Base-by-base conservation (phyloP, 2,797 vertebrate species). In the Momotus momota region DNA sequence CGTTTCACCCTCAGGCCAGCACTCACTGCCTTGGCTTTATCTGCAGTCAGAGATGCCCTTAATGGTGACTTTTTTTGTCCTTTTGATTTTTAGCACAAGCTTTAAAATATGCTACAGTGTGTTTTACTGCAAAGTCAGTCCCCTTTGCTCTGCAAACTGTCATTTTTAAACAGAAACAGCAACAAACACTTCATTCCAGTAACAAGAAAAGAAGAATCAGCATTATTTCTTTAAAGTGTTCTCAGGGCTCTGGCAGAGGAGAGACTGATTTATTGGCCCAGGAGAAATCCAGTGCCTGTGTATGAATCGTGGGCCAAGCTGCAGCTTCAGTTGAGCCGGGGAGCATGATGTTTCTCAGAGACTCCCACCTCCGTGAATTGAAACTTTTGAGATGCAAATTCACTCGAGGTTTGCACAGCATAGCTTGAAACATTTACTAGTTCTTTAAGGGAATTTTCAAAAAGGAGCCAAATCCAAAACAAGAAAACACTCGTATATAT, bases 191-290 rank as follows among this genome's bases (percentile, higher is more conserved):
- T 86, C 64, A 43, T 82, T 86, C 25, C 70, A 81, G 45, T 52
- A 71, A 48, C 22, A 48, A 88, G 78, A 88, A 93, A 58, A 61
- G 62, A 81, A 40, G 70, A 65, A 84, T 88, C 86, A 93, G 81
- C 64, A 29, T 90, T 93, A 23, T 90, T 94, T 95, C 62, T 88
- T 83, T 48, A 21, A 54, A 51, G 38, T 15, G 5, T 38, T 90
- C 55, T 65, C 16, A 5, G 40, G 86, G 48, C 54, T 71, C 57
- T 62, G 88, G 29, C 12, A 26, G 65, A 71, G 35, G 29, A 65
- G 33, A 62, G 22, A 8, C 26, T 49, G 80, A 79, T 95, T 91
- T 71, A 31, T 62, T 9, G 1, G 9, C n/a, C 38, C 75, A 81
- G 41, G 67, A 91, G 33, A 78, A 86, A 20, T 14, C 16, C 29